Base-by-base conservation (phyloP, 2,797 vertebrate species). In the Sebastes glaucus region DNA sequence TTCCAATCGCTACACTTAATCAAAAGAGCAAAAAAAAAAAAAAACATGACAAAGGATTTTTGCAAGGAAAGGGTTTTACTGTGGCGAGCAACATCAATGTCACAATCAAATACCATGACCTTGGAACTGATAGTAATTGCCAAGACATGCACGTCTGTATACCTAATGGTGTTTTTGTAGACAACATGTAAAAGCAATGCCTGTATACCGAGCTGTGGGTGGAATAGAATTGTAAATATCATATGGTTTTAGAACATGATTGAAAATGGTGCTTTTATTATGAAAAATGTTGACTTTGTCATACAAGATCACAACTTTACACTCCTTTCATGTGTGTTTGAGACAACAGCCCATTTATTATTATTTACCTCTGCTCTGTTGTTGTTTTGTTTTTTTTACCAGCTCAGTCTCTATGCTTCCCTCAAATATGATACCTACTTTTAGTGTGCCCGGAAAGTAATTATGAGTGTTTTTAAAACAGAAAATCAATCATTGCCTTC, bases 1-100 rank as follows among this genome's bases (percentile, higher is more conserved):
- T 46, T 91, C 89, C 88, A 88, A 92, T 94, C 69, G 88, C 93
- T 85, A 61, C 67, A 89, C 94, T 94, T 96, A 96, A 96, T 96
- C 95, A 96, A 96, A 96, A 95, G 92, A 79, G 81, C 82, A 67
- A 75, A 74, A 30, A 56, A 73, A 84, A 82, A 86, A 87, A 75
- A 89, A 90, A 86, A 86, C 57, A 84, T 80, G 72, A 90, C 87
- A 84, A 84, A 84, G 92, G 85, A 81, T 89, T 85, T 85, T 88
- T 78, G 74, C 82, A 80, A 80, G 77, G 60, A 27, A 88, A 69
- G 27, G 42, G 53, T 63, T 87, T 84, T 83, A 61, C 86, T 89
- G 64, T 82, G 81, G 84, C 57, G 77, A 83, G 75, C 33, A 2
- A 90, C 83, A 90, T 90, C 80, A 83, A 73, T 91, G 88, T 92